Evolutionary conservation across 2,797 vertebrate species (phyloP).

Genomic region (Pseudochirops cupreus): DNA sequence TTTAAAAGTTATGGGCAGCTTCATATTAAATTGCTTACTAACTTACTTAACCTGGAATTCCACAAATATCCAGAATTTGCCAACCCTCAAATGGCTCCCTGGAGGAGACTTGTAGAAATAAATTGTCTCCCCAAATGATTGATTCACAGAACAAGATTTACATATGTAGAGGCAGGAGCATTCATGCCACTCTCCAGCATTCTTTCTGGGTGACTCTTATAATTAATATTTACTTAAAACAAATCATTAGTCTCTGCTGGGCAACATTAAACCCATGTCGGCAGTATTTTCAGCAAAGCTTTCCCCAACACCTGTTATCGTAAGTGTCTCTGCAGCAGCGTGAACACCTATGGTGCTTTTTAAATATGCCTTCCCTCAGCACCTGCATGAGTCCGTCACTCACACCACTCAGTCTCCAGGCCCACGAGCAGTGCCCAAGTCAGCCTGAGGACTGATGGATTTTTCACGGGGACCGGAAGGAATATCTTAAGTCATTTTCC

Average conservation of each 20-base stretch:
- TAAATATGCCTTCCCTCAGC: slow-evolving; percentile 48
- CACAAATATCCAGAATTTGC: not conserved
- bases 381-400: slow-evolving; percentile 51
- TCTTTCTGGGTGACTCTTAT: slow-evolving; percentile 67
- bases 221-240: slow-evolving; percentile 82
- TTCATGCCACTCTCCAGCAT: slow-evolving; percentile 46
- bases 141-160: slow-evolving; percentile 9
- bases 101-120: not conserved
- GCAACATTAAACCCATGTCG: slow-evolving; percentile 66
- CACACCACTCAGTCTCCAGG: not conserved
- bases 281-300: slow-evolving; percentile 73
- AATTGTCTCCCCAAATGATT: slow-evolving; percentile 13
- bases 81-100: slow-evolving; percentile 37
- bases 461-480: not conserved
- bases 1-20: not conserved
- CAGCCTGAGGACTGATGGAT: not conserved
- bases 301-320: slow-evolving; percentile 71
- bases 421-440: not conserved
- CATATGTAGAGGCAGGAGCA: slow-evolving; percentile 35
- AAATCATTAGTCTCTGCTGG: slow-evolving; percentile 81
- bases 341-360: slow-evolving; percentile 61
- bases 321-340: slow-evolving; percentile 23
- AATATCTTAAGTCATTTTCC: not conserved
- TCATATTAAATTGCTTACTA: slow-evolving; percentile 31
- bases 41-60: slow-evolving; percentile 22